Conservation (phyloP, 2,888 invertebrate species). For the Cryptophagus acutangulus region DNA sequence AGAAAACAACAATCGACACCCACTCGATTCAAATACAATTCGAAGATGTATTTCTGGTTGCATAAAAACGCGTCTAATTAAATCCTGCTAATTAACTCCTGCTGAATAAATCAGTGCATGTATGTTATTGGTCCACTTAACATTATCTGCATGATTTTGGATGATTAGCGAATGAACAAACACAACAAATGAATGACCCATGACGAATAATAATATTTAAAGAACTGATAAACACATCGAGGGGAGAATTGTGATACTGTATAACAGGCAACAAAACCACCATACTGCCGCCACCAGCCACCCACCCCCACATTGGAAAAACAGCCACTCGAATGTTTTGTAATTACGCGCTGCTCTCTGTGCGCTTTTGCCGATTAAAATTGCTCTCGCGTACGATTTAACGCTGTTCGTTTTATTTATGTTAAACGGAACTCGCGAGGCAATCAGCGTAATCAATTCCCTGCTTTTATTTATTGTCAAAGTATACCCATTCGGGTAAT, state of each 20-base stretch:
- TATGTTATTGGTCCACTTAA: conserved; percentile 32
- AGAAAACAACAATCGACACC: too few species aligned
- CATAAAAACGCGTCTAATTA: too few species aligned
- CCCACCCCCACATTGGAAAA: conserved; percentile 24
- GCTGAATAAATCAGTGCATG: conserved; percentile 29
- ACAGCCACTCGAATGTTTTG: conserved; percentile 5
- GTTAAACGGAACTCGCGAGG: conserved; percentile 44
- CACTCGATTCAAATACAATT: too few species aligned
- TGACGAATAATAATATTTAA: conserved; percentile 42
- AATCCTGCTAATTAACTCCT: too few species aligned
- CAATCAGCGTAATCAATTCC: conserved; percentile 50
- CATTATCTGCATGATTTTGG: conserved; percentile 34
- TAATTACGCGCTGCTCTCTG: conserved; percentile 26
- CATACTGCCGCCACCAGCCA: conserved; percentile 14
- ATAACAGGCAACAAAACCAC: too few species aligned
- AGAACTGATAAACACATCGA: conserved; percentile 34
- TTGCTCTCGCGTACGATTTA: conserved; percentile 44
- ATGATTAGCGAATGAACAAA: conserved; percentile 38
- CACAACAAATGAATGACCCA: conserved; percentile 42
- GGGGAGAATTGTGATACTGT: too few species aligned
- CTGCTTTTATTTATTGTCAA: conserved; percentile 47
- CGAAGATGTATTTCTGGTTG: too few species aligned
- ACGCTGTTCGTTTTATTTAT: conserved; percentile 44
- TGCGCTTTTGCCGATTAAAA: conserved; percentile 42
- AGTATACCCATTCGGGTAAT: too few species aligned